Base-by-base conservation (phyloP, 2,113 vertebrate genomes). In the Tinamus guttatus region DNA sequence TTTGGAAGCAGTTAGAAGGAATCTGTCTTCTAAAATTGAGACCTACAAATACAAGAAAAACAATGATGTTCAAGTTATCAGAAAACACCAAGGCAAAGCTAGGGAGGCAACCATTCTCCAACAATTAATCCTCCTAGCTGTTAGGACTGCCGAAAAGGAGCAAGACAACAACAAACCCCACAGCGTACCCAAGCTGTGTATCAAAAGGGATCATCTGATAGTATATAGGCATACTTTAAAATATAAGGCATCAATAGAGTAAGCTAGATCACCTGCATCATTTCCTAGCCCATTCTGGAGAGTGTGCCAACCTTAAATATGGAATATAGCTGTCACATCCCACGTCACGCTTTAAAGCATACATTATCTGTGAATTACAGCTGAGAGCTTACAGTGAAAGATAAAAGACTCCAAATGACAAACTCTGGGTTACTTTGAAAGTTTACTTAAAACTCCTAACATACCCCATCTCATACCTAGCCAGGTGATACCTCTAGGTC, bases 111-210 rank as follows among this genome's bases (percentile, higher is more conserved):
- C 40, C 15, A 68, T 17, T 19, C 41, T 38, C 14, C 5, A 7
- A 11, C 60, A 78, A 2, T 63, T 80, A 85, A 11, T 70, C 13
- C 27, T 45, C 24, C 36, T 54, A 4, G 11, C 30, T 5, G n/a
- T 58, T 77, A 81, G 20, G 40, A 74, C 32, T 19, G 19, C 58
- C 85, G 20, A 13, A 16, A 68, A 21, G 68, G 58, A 82, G 49
- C 27, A 80, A 94, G 8, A 52, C 11, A 54, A 52, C 15, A 20
- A 49, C 47, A 49, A 47, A 49, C 21, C 21, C 13, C 45, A 47
- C 19, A 45, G 45, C 1, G 8, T 5, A 3, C 28, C 45, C 20
- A 3, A 75, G 56, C 2, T 9, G 22, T 34, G 10, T 5, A 47
- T 5, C 8, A 28, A 56, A 85, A 74, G 0, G 2, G 9, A 17